Evolutionary conservation across 2,113 vertebrate genomes (phyloP).

Genomic region (Bagarius yarrelli): DNA sequence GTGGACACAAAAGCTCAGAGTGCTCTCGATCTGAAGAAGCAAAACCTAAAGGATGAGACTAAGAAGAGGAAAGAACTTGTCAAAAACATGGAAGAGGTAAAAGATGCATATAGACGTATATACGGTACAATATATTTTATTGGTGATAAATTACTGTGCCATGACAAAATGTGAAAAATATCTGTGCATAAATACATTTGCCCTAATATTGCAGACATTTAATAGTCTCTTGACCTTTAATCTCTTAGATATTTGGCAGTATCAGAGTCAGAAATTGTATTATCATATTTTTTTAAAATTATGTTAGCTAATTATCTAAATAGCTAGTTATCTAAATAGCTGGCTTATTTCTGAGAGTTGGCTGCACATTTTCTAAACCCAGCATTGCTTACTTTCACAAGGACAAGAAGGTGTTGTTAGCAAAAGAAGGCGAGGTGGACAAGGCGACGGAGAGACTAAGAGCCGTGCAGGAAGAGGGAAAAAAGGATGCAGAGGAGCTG

Average conservation of each 20-base stretch:
- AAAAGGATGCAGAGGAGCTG: constrained; percentile 73
- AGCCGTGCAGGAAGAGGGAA: constrained; percentile 72
- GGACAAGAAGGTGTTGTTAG: constrained; percentile 80
- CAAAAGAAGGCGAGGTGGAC: constrained; percentile 84
- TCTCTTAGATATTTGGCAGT: not conserved
- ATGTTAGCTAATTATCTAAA: not conserved
- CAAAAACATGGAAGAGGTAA: constrained; percentile 85
- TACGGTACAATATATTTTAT: too few relatives aligned
- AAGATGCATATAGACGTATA: not conserved
- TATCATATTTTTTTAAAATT: not conserved
- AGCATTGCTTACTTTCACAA: not conserved
- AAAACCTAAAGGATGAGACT: constrained; percentile 82
- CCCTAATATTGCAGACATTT: too few relatives aligned
- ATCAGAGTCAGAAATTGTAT: not conserved
- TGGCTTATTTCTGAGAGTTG: too few relatives aligned
- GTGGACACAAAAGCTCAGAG: constrained; percentile 83
- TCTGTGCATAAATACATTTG: too few relatives aligned
- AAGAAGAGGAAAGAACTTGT: constrained; percentile 79
- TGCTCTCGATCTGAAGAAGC: constrained; percentile 83
- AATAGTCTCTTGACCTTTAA: too few relatives aligned
- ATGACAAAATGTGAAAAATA: too few relatives aligned
- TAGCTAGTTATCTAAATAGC: not conserved
- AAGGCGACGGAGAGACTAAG: constrained; percentile 71
- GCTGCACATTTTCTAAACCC: not conserved
- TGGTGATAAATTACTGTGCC: too few relatives aligned